Base-by-base conservation (phyloP, 2,113 vertebrate species). In the Cyphotilapia sp. region DNA sequence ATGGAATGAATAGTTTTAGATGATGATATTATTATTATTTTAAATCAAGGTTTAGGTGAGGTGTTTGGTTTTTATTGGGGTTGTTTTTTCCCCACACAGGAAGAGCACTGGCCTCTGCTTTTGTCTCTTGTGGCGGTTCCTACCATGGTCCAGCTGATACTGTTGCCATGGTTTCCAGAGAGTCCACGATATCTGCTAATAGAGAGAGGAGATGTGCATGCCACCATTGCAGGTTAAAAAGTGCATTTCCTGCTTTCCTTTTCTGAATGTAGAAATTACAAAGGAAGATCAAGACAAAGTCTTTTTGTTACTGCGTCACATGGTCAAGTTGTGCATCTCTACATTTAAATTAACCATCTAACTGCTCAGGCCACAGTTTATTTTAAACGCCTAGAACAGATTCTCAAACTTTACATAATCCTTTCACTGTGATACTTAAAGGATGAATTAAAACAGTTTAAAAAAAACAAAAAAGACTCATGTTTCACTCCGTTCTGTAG, bases 161-260 rank as follows among this genome's bases (percentile, higher is more conserved):
- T 98, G 89, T 95, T 98, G 88, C 97, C 96, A 78, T 98, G 97
- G 96, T 98, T 98, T 94, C 98, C 98, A 1, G 98, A 98, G 94
- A 98, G 98, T 90, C 98, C 98, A 0, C 96, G 98, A 1, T 98
- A 98, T 92, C 95, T 98, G 86, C 94, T 98, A 85, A 98, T 98
- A 78, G 98, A 98, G 90, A 98, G 95, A 85, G 95, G 93, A 0
- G 95, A 98, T 0, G 0, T 97, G 83, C 94, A 92, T 0, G 96
- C 96, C 78, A 96, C 98, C 31, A 95, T 97, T 9, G 87, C 92
- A 92, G 98, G 98, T 98, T 42, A 53, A 81, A 82, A 17, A 80
- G 2, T 24, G 1, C 8, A 19, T 29, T 24, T 24, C 9, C 29
- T 76, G 2, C 14, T 78, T 78, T 2, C 27, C 45, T 49, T 51